Conservation (phyloP, 2,888 invertebrate species). For the Heteropelma amictum region DNA sequence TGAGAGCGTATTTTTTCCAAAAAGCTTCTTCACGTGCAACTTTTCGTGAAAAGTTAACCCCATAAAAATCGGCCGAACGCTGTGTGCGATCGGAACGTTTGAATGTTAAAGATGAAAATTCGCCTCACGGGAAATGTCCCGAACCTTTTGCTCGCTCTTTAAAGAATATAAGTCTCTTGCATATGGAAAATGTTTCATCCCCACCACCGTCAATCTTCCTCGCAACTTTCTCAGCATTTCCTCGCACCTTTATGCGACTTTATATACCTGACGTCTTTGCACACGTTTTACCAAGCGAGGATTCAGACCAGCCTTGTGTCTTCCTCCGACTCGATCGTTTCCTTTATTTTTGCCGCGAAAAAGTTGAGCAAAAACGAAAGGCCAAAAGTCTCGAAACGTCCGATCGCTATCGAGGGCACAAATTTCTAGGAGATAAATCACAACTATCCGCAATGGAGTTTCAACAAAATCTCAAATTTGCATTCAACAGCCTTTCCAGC, state of each 20-base stretch:
- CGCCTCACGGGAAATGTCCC: constrained; percentile 36
- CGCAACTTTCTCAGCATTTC: constrained; percentile 36
- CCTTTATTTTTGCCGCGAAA: too few relatives aligned
- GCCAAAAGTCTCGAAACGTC: too few relatives aligned
- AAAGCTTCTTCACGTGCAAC: too few relatives aligned
- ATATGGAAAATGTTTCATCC: constrained; percentile 3
- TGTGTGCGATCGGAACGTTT: constrained; percentile 20
- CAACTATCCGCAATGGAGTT: too few relatives aligned
- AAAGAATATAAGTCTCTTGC: constrained; percentile 16
- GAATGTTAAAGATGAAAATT: constrained; percentile 12
- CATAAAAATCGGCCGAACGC: constrained; percentile 33
- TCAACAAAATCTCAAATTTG: too few relatives aligned
- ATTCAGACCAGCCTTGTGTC: neutral
- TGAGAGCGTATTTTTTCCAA: neutral
- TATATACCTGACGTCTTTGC: constrained; percentile 25
- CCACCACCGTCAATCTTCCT: neutral
- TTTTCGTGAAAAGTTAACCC: constrained; percentile 37
- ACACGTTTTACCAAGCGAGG: constrained; percentile 4
- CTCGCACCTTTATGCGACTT: constrained; percentile 12
- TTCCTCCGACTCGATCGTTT: too few relatives aligned
- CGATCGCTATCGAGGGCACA: too few relatives aligned
- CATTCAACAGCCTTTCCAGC: too few relatives aligned
- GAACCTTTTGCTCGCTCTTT: constrained; percentile 19
- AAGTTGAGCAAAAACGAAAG: neutral
- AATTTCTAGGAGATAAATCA: too few relatives aligned